phyloP scores from a whole-genome alignment of 2,113 vertebrate species.

The Phaetusa simplex region DNA sequence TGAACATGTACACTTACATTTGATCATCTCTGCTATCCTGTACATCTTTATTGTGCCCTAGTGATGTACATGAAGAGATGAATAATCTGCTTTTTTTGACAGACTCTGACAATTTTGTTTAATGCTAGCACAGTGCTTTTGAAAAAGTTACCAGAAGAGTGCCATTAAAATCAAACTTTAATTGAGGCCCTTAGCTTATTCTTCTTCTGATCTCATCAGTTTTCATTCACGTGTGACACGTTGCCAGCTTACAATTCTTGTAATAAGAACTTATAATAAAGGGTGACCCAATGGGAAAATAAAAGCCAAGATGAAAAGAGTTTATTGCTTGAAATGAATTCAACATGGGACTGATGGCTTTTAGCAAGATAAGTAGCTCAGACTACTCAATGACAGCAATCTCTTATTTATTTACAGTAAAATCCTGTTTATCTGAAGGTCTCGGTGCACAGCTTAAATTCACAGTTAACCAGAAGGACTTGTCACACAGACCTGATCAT shows the following conservation, averaged over 20 bases:
- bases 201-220: conserved; percentile 20
- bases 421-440: neutral
- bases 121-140: neutral
- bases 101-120: neutral
- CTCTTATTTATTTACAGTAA: conserved; percentile 30
- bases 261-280: conserved; percentile 51
- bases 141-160: neutral
- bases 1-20: neutral
- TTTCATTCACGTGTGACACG: conserved; percentile 1
- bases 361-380: neutral
- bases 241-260: conserved; percentile 11
- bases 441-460: neutral
- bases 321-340: conserved; percentile 31
- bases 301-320: conserved; percentile 26
- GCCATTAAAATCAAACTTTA: conserved; percentile 11
- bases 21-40: neutral
- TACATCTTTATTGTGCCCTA: neutral
- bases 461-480: neutral
- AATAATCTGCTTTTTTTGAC: neutral
- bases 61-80: neutral
- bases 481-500: neutral
- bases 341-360: neutral
- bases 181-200: neutral
- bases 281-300: neutral
- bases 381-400: neutral